Percentiles rank a stretch among this genome's conserved stretches.
Conservation (phyloP, 2,888 invertebrate species). For the Trachelus stipa region DNA sequence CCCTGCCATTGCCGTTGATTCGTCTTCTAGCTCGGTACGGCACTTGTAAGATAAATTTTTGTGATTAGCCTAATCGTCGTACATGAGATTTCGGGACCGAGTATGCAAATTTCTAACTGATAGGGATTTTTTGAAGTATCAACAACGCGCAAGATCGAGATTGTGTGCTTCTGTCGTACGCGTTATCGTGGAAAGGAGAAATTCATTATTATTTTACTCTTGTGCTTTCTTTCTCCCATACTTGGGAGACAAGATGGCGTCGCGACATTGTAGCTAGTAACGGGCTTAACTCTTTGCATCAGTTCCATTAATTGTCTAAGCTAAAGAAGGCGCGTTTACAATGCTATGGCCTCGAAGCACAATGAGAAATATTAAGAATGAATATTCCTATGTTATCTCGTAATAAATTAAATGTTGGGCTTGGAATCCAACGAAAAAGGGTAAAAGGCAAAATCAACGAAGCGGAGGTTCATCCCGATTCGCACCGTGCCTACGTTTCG, state of each 20-base stretch:
- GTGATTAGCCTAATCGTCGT: not conserved
- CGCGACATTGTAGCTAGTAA: not conserved
- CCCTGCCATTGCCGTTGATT: not conserved
- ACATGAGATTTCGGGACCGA: not conserved
- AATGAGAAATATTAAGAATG: slow-evolving; percentile 26
- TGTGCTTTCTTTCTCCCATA: not conserved
- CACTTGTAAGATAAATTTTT: not conserved
- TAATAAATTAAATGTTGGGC: slow-evolving; percentile 22
- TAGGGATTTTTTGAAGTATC: not conserved
- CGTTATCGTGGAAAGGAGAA: not conserved
- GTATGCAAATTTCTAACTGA: not conserved
- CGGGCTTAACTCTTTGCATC: slow-evolving; percentile 15
- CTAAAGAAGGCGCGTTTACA: slow-evolving; percentile 34
- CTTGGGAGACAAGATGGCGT: not conserved
- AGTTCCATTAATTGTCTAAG: slow-evolving; percentile 42
- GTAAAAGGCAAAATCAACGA: not conserved
- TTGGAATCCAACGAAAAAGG: slow-evolving; percentile 20
- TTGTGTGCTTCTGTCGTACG: not conserved
- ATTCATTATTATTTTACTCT: not conserved
- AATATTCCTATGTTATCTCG: slow-evolving; percentile 38
- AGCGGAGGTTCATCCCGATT: not conserved
- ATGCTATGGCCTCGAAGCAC: not conserved
- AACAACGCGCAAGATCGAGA: not conserved
- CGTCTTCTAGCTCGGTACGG: not conserved
- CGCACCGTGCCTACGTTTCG: not conserved